These are phyloP conservation scores for Peromyscus nudipes DNA, from an alignment of 2,797 vertebrate genomes.

Conservation along the genomic window DNA sequence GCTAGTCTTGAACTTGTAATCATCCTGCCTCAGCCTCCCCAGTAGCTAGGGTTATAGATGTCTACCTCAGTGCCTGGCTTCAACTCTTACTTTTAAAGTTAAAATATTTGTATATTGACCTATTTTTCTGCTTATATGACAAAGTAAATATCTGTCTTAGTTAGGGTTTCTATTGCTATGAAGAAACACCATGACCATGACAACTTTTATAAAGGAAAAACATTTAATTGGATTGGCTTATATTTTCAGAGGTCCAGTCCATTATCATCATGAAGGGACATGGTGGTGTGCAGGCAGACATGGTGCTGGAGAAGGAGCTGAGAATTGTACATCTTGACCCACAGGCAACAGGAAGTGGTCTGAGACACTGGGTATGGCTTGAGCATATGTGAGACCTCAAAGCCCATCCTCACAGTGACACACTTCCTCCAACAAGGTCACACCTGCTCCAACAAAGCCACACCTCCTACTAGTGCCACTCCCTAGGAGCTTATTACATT, in stretches of 20 bases:
- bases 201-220: background rate
- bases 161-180: background rate
- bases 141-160: slow-evolving; percentile 5
- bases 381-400: background rate
- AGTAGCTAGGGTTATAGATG: background rate
- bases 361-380: background rate
- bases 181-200: background rate
- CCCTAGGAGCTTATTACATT: background rate
- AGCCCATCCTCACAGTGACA: background rate
- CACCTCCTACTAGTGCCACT: background rate
- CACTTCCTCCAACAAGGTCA: background rate
- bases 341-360: background rate
- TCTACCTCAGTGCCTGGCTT: background rate
- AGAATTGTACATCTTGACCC: too few relatives aligned
- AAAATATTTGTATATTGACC: background rate
- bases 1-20: background rate
- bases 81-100: background rate
- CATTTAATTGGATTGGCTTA: background rate
- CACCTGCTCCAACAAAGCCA: background rate
- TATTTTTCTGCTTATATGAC: background rate
- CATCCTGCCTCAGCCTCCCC: background rate
- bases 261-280: background rate
- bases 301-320: background rate
- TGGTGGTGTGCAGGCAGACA: background rate
- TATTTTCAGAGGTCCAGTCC: background rate